Evolutionary conservation across 2,888 invertebrate genomes (phyloP).

Genomic region (Eristalinus aeneus): DNA sequence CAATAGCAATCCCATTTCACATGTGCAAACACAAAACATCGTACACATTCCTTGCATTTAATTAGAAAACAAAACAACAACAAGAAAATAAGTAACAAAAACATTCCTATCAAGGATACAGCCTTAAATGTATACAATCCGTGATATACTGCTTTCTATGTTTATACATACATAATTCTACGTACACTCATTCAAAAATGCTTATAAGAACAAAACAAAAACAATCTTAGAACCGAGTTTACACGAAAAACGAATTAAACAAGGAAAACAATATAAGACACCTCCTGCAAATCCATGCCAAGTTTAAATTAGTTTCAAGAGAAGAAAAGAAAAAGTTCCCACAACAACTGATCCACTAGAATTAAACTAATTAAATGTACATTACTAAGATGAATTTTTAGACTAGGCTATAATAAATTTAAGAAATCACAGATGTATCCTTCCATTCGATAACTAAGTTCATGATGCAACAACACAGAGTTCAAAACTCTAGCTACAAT

Average conservation of each 20-base stretch:
- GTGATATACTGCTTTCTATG: constrained; percentile 72
- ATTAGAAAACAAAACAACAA: constrained; percentile 48
- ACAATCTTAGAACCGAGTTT: constrained; percentile 4
- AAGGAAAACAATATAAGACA: not conserved
- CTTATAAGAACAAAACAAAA: constrained; percentile 16
- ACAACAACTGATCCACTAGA: constrained; percentile 16
- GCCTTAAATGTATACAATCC: constrained; percentile 73
- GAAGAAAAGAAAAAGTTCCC: constrained; percentile 3
- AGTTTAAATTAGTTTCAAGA: constrained; percentile 34
- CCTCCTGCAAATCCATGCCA: constrained; percentile 53
- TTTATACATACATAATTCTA: constrained; percentile 66
- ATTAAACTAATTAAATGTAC: constrained; percentile 15
- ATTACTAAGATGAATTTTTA: constrained; percentile 21
- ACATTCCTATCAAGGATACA: constrained; percentile 64
- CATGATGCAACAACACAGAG: constrained; percentile 12
- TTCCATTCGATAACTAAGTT: constrained; percentile 39
- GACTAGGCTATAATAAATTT: not conserved
- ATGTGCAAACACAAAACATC: constrained; percentile 26
- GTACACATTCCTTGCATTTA: constrained; percentile 61
- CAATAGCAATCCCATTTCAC: constrained; percentile 58
- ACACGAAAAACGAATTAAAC: constrained; percentile 8
- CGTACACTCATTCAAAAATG: constrained; percentile 57
- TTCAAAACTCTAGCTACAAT: constrained; percentile 14
- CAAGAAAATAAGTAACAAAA: constrained; percentile 54
- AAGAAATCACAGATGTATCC: constrained; percentile 32